Evolutionary conservation across 2,888 invertebrate genomes (phyloP).

Genomic region (Melinaea marsaeus): DNA sequence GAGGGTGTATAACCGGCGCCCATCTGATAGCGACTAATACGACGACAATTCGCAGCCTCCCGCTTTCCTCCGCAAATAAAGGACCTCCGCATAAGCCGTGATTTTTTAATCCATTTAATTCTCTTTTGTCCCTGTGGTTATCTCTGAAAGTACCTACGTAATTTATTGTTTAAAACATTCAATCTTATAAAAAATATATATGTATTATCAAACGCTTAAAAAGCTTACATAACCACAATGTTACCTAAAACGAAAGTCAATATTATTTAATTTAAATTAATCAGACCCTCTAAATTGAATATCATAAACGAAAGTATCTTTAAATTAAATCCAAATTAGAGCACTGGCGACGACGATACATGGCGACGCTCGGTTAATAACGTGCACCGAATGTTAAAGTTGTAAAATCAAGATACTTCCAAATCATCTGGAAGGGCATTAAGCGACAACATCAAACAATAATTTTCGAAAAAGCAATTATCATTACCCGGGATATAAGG

Average conservation of each 20-base stretch:
- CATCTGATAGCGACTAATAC: conserved; percentile 63
- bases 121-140: conserved; percentile 4
- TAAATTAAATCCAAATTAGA: too few species aligned
- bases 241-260: too few species aligned
- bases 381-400: conserved; percentile 57
- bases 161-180: background rate
- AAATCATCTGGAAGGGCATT: conserved; percentile 50
- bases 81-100: conserved; percentile 27
- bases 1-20: conserved; percentile 40
- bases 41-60: conserved; percentile 67
- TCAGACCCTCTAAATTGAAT: too few species aligned
- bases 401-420: conserved; percentile 46
- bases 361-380: too few species aligned
- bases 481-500: conserved; percentile 74
- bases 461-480: conserved; percentile 77
- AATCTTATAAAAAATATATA: too few species aligned
- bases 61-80: conserved; percentile 39
- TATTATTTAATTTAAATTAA: too few species aligned
- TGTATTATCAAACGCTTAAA: background rate
- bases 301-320: too few species aligned
- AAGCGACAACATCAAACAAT: conserved; percentile 76
- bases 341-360: too few species aligned
- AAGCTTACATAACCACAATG: conserved; percentile 19
- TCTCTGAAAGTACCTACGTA: background rate
- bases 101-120: conserved; percentile 28